Base-by-base conservation (phyloP, 1,140 invertebrate species). In the Megalonaias nervosa region DNA sequence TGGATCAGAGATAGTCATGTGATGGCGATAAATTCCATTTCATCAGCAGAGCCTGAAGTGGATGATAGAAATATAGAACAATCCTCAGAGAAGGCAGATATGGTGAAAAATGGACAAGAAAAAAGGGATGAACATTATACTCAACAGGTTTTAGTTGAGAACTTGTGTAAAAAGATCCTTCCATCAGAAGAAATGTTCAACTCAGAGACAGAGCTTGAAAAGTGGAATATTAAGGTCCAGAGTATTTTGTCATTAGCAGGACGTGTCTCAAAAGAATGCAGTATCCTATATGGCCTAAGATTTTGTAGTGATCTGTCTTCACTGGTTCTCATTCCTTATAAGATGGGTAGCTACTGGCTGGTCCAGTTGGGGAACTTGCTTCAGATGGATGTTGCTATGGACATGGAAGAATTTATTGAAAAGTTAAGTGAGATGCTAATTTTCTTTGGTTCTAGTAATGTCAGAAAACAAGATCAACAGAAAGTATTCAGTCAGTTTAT, bases 221-320 rank as follows among this genome's bases (percentile, higher is more conserved):
- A 58, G 19, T 74, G 73, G 73, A 17, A 23, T 19, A 31, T 13
- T 1, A 21, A 59, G 13, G 73, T 68, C 4, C 55, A 14, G 12
- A 38, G 12, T 19, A 55, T 55, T 12, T 6, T 68, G 19, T 67
- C 66, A 23, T 17, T 67, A 3, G 73, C 73, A 23, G 57, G 17
- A 4, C 56, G 68, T 6, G 59, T 74, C n/a, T 74, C 65, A 38
- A 55, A 31, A n/a, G 55, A 55, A 48, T 48, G 65, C 17, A 59
- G 6, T 6, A 15, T 58, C 59, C n/a, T 67, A 4, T 64, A 76
- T 38, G 61, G 60, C 19, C 23, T 76, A 16, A 26, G 68, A 16
- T 13, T 76, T 62, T 70, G 74, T 23, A 23, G 12, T 16, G 74
- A 76, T 14, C 5, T 76, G 3, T 48, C 67, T 11, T n/a, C 15